Base-by-base conservation (phyloP, 2,113 vertebrate species). In the Morphnarchus princeps region DNA sequence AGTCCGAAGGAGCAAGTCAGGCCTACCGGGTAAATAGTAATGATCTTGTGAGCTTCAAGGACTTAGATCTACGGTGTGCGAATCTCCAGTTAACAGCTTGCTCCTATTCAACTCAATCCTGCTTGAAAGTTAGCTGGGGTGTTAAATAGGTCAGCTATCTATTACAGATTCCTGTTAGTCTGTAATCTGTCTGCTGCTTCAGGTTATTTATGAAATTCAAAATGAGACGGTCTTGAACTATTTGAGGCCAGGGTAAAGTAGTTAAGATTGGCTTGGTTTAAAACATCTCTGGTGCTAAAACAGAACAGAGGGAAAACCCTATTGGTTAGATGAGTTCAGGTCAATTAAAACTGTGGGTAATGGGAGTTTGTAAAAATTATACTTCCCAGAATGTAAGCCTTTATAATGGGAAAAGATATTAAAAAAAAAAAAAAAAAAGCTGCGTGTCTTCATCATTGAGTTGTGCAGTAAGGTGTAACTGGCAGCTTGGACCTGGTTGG, bases 171-270 rank as follows among this genome's bases (percentile, higher is more conserved):
- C 50, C 66, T 89, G 40, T 82, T 94, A 81, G 82, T 52, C 47
- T 95, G 47, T 89, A 86, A 85, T 78, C 66, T 94, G 32, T 66
- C 61, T 90, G 45, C 54, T 95, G 85, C 82, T 93, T 83, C 66
- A 62, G 32, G 38, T 95, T 93, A 71, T 89, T 96, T 90, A 54
- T 87, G 72, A 92, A 62, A 82, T 91, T 95, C 42, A 49, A 94
- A 77, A 82, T 78, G 62, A 87, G 63, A n/a, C 2, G 9, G n/a
- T 74, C 59, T 83, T 90, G 67, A 84, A 69, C 61, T 84, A 10
- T 86, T 90, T 92, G 90, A 83, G 70, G 24, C 50, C 50, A 69
- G 43, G n/a, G 81, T 65, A 89, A 95, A 93, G n/a, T 70, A 87
- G 71, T 71, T 61, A 87, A 63, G 19, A 7, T 47, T 31, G 32